Base-by-base conservation (phyloP, 2,797 vertebrate genomes). In the Sebastiscus albofasciatus region DNA sequence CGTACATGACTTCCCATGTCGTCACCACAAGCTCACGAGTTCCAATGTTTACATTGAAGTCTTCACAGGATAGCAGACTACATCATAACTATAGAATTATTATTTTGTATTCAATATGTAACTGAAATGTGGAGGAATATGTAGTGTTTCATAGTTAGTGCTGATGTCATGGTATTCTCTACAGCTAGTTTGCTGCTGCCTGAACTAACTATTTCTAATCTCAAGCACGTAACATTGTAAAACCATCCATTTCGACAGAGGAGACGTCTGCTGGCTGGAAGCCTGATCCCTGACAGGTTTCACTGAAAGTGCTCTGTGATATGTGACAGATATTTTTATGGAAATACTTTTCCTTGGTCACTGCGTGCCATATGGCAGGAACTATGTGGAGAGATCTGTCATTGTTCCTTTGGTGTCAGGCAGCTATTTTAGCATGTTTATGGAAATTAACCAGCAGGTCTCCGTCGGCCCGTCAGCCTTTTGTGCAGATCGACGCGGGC, bases 381-480 rank as follows among this genome's bases (percentile, higher is more conserved):
- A 42, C 18, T 54, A 12, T 22, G 67, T 20, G 39, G 26, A 65
- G 27, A 18, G 8, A 34, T 66, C 29, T 27, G 29, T 67, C 31
- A 13, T 14, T 77, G 79, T 77, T 83, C 16, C n/a, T 54, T 10
- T 16, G n/a, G 5, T 34, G 39, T 77, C 46, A 6, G 26, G 75
- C 27, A 33, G 55, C 60, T 69, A 11, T 72, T 83, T 70, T 49
- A 33, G 11, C 71, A 31, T 79, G 77, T 79, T 70, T 76, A 70
- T 79, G 65, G 73, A 82, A 80, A 80, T 68, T 67, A 80, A 62
- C 52, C 60, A 77, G 67, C 31, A n/a, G 70, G 36, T 64, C 22
- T 80, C 22, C 26, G 36, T 31, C 24, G 77, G 68, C 46, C 36
- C 7, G 16, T 52, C 60, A n/a, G 34, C 26, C 61, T 29, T 72